Percentiles rank a stretch among this genome's conserved stretches.
Evolutionary conservation across 1,140 invertebrate species (phyloP).

Genomic region (Teleopsis dalmanni): DNA sequence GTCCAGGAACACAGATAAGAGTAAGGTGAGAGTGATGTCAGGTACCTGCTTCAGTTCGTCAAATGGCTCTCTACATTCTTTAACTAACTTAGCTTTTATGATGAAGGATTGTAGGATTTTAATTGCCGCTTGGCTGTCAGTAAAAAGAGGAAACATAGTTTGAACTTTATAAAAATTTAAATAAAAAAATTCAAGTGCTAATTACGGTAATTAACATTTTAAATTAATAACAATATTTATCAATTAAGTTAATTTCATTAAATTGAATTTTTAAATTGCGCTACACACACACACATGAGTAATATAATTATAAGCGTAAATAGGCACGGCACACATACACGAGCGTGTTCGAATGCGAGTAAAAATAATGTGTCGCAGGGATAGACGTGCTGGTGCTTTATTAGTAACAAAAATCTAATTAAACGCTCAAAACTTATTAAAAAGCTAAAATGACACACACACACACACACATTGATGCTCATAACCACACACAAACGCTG

Average conservation of each 20-base stretch:
- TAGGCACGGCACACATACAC: neutral
- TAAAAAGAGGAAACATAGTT: too few relatives aligned
- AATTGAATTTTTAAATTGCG: conserved; percentile 7
- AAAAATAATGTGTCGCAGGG: too few relatives aligned
- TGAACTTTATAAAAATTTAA: neutral
- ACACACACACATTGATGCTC: too few relatives aligned
- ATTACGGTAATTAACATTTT: neutral
- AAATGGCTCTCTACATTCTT: neutral
- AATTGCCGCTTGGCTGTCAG: neutral
- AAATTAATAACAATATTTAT: conserved; percentile 8
- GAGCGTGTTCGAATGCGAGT: too few relatives aligned
- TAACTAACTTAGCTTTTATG: neutral
- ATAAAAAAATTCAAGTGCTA: neutral
- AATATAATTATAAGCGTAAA: conserved; percentile 3
- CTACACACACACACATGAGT: conserved; percentile 4
- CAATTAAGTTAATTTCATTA: conserved; percentile 9
- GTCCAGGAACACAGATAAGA: too few relatives aligned
- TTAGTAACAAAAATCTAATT: too few relatives aligned
- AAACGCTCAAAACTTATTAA: too few relatives aligned
- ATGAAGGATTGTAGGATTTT: neutral
- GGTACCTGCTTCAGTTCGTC: neutral
- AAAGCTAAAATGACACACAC: too few relatives aligned
- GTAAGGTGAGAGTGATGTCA: neutral
- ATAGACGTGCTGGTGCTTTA: too few relatives aligned
- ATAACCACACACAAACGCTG: too few relatives aligned